Conservation (phyloP, 2,888 invertebrate species). For the Tyria jacobaeae region DNA sequence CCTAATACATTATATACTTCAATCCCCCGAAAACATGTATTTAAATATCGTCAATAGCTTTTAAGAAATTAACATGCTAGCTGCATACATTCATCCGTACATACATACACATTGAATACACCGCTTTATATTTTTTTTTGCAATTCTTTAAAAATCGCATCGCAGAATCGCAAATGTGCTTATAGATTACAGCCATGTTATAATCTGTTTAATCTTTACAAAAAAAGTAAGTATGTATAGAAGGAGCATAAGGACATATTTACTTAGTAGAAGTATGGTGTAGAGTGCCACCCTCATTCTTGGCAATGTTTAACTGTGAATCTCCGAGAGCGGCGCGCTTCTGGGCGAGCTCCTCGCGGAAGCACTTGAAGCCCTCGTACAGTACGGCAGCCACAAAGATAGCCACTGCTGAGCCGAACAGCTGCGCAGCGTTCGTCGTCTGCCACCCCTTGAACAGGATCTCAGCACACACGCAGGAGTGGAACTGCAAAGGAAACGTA, state of each 20-base stretch:
- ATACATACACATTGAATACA: no score
- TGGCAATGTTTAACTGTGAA: constrained; percentile 78
- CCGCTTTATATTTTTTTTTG: no score
- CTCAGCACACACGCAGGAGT: constrained; percentile 90
- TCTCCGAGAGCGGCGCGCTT: constrained; percentile 62
- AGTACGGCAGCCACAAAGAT: constrained; percentile 95
- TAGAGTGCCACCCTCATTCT: constrained; percentile 48
- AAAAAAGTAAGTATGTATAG: no score
- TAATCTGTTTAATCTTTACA: not conserved
- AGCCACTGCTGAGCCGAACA: constrained; percentile 95
- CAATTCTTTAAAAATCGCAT: no score
- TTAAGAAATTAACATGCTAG: no score
- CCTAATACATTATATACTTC: no score
- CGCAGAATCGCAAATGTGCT: no score
- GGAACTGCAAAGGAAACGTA: constrained; percentile 88
- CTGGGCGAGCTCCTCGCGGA: constrained; percentile 78
- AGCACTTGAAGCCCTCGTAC: constrained; percentile 98
- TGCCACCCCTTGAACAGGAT: constrained; percentile 94
- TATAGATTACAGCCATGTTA: no score
- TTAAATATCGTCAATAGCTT: no score
- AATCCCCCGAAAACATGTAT: no score
- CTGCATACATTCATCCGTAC: no score
- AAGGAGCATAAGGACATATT: constrained; percentile 36
- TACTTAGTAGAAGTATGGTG: constrained; percentile 70
- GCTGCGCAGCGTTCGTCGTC: constrained; percentile 89